Percentiles rank a stretch among this genome's conserved stretches.
Evolutionary conservation across 2,113 vertebrate genomes (phyloP).

Genomic region (Ondatra zibethicus): DNA sequence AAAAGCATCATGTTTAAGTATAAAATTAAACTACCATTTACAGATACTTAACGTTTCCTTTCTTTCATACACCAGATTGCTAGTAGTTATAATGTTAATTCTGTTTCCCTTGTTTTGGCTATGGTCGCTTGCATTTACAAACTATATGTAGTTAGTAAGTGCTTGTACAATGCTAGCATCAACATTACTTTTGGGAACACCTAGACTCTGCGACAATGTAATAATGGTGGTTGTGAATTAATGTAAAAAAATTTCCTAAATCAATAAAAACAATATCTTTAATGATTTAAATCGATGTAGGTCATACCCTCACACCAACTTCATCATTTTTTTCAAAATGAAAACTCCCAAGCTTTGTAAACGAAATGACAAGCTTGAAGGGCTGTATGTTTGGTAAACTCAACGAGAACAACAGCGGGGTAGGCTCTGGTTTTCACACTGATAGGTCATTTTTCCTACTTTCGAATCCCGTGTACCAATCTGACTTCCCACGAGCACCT

Average conservation of each 20-base stretch:
- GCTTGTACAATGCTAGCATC: not conserved
- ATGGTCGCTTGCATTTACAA: not conserved
- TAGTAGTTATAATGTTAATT: not conserved
- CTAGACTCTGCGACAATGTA: not conserved
- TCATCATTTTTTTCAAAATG: not conserved
- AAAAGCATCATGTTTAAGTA: conserved; percentile 19
- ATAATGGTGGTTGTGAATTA: not conserved
- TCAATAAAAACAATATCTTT: conserved; percentile 44
- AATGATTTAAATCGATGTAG: conserved; percentile 20
- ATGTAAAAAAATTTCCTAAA: conserved; percentile 39
- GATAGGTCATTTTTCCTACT: conserved; percentile 13
- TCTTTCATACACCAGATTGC: conserved; percentile 19
- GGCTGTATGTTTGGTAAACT: not conserved
- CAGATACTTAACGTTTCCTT: not conserved
- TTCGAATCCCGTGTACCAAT: conserved; percentile 65
- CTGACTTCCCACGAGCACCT: conserved; percentile 74
- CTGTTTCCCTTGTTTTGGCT: not conserved
- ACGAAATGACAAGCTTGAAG: not conserved
- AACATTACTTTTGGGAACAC: not conserved
- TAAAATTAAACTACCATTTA: conserved; percentile 12
- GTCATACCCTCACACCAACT: not conserved
- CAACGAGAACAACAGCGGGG: not conserved
- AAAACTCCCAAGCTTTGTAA: not conserved
- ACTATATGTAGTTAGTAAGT: not conserved
- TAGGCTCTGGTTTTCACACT: not conserved